phyloP scores from a whole-genome alignment of 1,140 invertebrate genomes.

The Chymomyza costata region DNA sequence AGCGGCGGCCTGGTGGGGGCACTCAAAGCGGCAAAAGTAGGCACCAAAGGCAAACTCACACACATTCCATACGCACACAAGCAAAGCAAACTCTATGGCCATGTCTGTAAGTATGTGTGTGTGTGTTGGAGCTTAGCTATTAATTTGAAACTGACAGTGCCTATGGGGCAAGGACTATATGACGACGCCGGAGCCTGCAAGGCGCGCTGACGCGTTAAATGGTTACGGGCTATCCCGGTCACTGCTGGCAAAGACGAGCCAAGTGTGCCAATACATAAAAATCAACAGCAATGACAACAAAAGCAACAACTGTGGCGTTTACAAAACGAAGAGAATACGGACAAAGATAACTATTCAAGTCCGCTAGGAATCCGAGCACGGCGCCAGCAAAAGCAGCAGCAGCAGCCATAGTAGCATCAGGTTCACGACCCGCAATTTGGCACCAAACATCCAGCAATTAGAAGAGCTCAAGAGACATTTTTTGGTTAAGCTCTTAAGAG shows the following conservation, averaged over 20 bases:
- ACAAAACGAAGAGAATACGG: too few species aligned
- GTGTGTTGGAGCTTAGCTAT: slow-evolving; percentile 43
- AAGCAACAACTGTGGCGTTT: slow-evolving; percentile 4
- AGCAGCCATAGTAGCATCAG: too few species aligned
- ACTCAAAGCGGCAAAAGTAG: slow-evolving; percentile 38
- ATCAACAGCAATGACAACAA: slow-evolving; percentile 44
- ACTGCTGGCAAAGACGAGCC: slow-evolving; percentile 36
- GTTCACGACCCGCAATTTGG: slow-evolving; percentile 54
- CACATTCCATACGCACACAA: slow-evolving; percentile 22
- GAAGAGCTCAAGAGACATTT: too few species aligned
- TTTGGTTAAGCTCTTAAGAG: slow-evolving; percentile 4
- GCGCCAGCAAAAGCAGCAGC: slow-evolving; percentile 27
- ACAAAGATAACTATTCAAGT: slow-evolving; percentile 34
- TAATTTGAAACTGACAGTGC: slow-evolving; percentile 67
- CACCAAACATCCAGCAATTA: background rate
- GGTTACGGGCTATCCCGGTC: slow-evolving; percentile 60
- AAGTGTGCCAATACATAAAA: slow-evolving; percentile 66
- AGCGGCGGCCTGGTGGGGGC: slow-evolving; percentile 13
- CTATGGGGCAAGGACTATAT: slow-evolving; percentile 50
- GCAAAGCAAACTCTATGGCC: slow-evolving; percentile 26
- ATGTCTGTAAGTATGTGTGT: slow-evolving; percentile 19
- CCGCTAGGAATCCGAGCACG: slow-evolving; percentile 52
- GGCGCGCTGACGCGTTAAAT: slow-evolving; percentile 70
- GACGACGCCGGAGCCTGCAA: slow-evolving; percentile 37
- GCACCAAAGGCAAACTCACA: slow-evolving; percentile 26